Base-by-base conservation (phyloP, 1,140 invertebrate species). In the Triops longicaudatus region DNA sequence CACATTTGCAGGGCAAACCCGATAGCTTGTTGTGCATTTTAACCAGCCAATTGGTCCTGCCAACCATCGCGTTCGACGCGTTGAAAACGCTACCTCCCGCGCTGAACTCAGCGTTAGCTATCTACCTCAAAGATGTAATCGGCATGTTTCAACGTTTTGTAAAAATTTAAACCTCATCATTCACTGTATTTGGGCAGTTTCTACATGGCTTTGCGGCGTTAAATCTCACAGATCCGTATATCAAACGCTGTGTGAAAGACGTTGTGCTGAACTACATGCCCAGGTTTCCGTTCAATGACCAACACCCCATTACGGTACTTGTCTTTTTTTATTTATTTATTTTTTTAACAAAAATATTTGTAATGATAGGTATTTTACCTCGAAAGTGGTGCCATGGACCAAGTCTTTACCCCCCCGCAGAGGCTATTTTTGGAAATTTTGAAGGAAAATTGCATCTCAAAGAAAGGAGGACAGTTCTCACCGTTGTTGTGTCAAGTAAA, bases 381-480 rank as follows among this genome's bases (percentile, higher is more conserved):
- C 50, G 50, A 63, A 22, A 63, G 14, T 63, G 22, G 50, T 14
- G 0, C 50, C 14, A 22, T 17, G 14, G 50, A 63, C n/a, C 50
- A 63, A 22, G 50, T 1, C 17, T n/a, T 63, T 17, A 22, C 50
- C 5, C 50, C 50, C 14, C 10, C 22, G 6, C 50, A 63, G 22
- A 63, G 22, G 50, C 50, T 63, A 0, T 63, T 63, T 17, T 63
- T 63, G 50, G 50, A 63, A 6, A 63, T 63, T n/a, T 22, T 63
- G 0, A 63, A 63, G 4, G 50, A 63, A 22, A 63, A 63, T 22
- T 63, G 50, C 50, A 4, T 63, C 17, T 17, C 22, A 22, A 63
- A 63, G 50, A 63, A 63, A 63, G 50, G 50, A 63, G 50, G 50
- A n/a, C 50, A 63, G 50, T 63, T 63, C 22, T 22, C 50, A n/a